These are phyloP conservation scores for Lochmaea crataegi DNA, from an alignment of 2,888 invertebrate genomes.

Conservation along the genomic window DNA sequence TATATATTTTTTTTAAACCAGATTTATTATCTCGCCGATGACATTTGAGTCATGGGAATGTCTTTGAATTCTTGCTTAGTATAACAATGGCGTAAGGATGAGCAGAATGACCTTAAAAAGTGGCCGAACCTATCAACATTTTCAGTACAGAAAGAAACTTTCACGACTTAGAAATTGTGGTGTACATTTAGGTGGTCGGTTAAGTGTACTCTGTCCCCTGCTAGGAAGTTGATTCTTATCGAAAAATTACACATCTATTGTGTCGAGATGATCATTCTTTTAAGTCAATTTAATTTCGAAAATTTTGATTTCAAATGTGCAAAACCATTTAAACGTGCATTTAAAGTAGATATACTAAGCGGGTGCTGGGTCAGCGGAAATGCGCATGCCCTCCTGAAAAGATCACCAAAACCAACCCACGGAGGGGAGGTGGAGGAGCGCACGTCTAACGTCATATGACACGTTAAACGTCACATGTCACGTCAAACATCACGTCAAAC, in stretches of 20 bases:
- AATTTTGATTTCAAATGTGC: too few species aligned
- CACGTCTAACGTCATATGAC: too few species aligned
- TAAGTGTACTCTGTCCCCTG: conserved; percentile 1
- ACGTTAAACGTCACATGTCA: too few species aligned
- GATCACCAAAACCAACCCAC: too few species aligned
- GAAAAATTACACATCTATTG: conserved; percentile 4
- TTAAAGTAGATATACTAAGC: too few species aligned
- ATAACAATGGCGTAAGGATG: conserved; percentile 46
- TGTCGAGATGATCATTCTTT: neutral
- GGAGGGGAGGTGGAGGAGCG: too few species aligned
- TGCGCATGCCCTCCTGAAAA: too few species aligned
- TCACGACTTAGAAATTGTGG: conserved; percentile 39
- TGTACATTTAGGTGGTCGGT: conserved; percentile 28
- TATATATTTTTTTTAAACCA: conserved; percentile 48
- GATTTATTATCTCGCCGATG: conserved; percentile 46
- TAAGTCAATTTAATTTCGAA: too few species aligned
- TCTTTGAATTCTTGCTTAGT: conserved; percentile 42
- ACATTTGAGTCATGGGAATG: conserved; percentile 52
- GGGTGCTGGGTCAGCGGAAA: too few species aligned
- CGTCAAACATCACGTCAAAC: too few species aligned
- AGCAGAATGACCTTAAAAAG: conserved; percentile 46
- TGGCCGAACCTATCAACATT: conserved; percentile 46
- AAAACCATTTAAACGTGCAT: too few species aligned
- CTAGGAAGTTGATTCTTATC: conserved; percentile 25
- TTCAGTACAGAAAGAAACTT: conserved; percentile 36